These are phyloP conservation scores for Papilio polyxenes DNA, from an alignment of 1,140 invertebrate species.

Conservation along the genomic window DNA sequence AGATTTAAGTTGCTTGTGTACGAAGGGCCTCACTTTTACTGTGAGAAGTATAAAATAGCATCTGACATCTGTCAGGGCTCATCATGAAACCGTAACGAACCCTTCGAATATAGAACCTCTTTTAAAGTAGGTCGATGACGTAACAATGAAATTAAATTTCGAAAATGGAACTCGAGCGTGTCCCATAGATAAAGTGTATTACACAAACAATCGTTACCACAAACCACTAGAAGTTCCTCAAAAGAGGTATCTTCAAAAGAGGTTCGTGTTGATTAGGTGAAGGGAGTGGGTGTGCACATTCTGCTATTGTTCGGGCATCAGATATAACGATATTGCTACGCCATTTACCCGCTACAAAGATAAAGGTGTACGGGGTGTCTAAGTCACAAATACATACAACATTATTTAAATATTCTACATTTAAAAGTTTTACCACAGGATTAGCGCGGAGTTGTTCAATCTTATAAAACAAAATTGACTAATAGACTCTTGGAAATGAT, in stretches of 20 bases:
- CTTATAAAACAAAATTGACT: not conserved
- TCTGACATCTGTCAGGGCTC: conserved; percentile 28
- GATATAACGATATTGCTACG: conserved; percentile 36
- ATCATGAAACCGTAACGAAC: not conserved
- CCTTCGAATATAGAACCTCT: conserved; percentile 14
- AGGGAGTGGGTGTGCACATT: conserved; percentile 33
- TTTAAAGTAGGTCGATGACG: conserved; percentile 39
- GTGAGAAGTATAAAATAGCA: not conserved
- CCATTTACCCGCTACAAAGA: conserved; percentile 38
- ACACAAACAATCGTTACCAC: conserved; percentile 35
- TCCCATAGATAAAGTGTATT: conserved; percentile 29
- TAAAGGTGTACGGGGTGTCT: conserved; percentile 41
- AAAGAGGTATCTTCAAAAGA: conserved; percentile 30
- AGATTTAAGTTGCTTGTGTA: no score
- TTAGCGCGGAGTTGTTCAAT: not conserved
- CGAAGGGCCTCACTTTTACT: not conserved
- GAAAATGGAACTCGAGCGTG: conserved; percentile 40
- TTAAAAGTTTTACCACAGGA: not conserved
- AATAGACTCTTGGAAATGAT: not conserved
- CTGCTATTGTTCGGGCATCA: conserved; percentile 34
- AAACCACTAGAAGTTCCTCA: conserved; percentile 30
- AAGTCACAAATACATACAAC: conserved; percentile 36
- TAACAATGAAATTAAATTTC: conserved; percentile 38
- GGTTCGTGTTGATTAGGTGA: conserved; percentile 30
- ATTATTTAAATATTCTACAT: conserved; percentile 40